These are phyloP conservation scores for Rhagonycha fulva DNA, from an alignment of 2,888 invertebrate genomes.

Conservation along the genomic window DNA sequence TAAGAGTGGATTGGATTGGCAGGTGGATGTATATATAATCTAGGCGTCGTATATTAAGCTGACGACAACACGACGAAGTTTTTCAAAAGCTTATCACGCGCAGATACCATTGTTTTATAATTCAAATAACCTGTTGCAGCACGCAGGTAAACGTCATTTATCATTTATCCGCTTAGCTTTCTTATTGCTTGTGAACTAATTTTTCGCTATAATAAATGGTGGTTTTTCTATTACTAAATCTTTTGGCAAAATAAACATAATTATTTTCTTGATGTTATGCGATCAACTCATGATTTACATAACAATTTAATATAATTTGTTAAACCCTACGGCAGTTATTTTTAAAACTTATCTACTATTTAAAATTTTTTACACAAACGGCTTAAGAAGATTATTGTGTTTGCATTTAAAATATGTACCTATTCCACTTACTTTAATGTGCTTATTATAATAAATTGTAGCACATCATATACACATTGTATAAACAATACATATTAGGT, in stretches of 20 bases:
- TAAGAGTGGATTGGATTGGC: conserved; percentile 30
- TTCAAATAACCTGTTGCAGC: conserved; percentile 20
- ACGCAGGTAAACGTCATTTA: not conserved
- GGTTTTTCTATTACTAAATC: not conserved
- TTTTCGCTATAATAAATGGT: not conserved
- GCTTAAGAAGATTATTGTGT: not conserved
- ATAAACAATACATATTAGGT: not conserved
- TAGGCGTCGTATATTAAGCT: conserved; percentile 23
- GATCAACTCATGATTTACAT: too few relatives aligned
- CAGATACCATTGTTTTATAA: conserved; percentile 18
- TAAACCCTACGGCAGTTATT: too few relatives aligned
- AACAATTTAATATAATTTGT: too few relatives aligned
- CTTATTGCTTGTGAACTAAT: not conserved
- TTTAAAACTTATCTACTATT: too few relatives aligned
- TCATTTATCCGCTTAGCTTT: not conserved
- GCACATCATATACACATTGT: not conserved
- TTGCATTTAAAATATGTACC: not conserved
- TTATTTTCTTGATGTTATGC: not conserved
- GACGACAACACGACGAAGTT: conserved; percentile 22
- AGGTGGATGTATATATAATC: conserved; percentile 30
- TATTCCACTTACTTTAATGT: not conserved
- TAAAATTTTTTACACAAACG: not conserved
- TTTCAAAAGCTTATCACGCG: conserved; percentile 25
- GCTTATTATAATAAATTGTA: not conserved
- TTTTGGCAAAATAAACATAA: not conserved